Conservation (phyloP, 2,113 vertebrate genomes). For the Rutilus rutilus region DNA sequence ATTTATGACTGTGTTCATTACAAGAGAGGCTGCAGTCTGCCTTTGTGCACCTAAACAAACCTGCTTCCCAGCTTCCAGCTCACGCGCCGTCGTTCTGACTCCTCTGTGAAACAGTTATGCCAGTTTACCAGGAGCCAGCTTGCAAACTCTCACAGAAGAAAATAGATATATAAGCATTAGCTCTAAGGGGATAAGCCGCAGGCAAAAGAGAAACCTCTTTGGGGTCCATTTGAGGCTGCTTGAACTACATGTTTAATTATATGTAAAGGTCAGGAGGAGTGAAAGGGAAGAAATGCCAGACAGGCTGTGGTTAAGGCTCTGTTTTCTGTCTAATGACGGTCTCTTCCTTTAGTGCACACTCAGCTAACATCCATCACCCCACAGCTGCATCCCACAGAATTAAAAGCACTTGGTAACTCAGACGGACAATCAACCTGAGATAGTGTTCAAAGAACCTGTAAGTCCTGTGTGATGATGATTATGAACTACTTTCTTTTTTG, state of each 20-base stretch:
- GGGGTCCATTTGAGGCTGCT: conserved; percentile 71
- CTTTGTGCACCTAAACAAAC: conserved; percentile 31
- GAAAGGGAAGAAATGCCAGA: conserved; percentile 57
- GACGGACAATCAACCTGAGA: conserved; percentile 39
- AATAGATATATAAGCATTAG: conserved; percentile 43
- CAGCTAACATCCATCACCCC: conserved; percentile 56
- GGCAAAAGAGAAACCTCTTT: conserved; percentile 59
- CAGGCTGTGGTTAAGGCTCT: conserved; percentile 57
- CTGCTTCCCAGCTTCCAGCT: conserved; percentile 19
- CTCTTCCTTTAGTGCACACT: conserved; percentile 53
- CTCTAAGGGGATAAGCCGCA: conserved; percentile 53
- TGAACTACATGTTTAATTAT: conserved; percentile 74
- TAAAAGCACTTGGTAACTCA: conserved; percentile 53
- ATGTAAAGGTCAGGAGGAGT: conserved; percentile 69
- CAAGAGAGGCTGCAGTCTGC: conserved; percentile 54
- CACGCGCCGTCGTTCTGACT: not conserved
- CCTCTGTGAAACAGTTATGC: conserved; percentile 3
- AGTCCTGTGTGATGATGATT: not conserved
- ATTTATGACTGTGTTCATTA: conserved; percentile 81
- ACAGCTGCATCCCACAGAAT: conserved; percentile 48
- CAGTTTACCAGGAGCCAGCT: not conserved
- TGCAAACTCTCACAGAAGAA: conserved; percentile 22
- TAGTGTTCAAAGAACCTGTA: not conserved
- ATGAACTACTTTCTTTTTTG: too few relatives aligned
- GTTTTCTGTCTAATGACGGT: conserved; percentile 56